A percentile compares a stretch with the other conserved stretches of the same genome.
These are phyloP conservation scores for Hydrophis major DNA, from an alignment of 2,797 vertebrate species.

Conservation along the genomic window DNA sequence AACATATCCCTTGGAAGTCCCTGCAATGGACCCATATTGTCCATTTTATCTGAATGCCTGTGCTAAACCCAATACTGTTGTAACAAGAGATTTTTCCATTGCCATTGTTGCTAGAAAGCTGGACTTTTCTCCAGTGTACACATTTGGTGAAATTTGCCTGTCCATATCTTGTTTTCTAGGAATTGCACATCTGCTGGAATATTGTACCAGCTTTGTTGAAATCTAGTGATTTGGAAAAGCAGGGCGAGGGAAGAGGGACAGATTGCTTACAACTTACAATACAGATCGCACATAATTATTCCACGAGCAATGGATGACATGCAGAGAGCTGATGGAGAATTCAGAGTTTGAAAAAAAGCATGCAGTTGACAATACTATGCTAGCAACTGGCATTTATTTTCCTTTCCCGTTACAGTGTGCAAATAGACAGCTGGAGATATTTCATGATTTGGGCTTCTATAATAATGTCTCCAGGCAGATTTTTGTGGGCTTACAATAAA, in stretches of 20 bases:
- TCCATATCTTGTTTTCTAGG: not conserved
- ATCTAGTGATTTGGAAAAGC: not conserved
- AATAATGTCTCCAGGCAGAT: conserved; percentile 24
- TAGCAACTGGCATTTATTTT: not conserved
- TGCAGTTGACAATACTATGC: not conserved
- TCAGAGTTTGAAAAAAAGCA: not conserved
- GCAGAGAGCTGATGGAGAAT: not conserved
- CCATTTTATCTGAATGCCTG: not conserved
- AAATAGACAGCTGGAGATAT: not conserved
- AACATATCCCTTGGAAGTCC: not conserved
- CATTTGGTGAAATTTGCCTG: not conserved
- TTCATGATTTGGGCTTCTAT: conserved; percentile 21
- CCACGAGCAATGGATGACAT: not conserved
- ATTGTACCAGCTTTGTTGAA: not conserved
- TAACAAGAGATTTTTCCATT: not conserved
- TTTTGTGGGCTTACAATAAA: conserved; percentile 5
- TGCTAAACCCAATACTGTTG: not conserved
- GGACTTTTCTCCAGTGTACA: not conserved
- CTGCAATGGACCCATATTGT: not conserved
- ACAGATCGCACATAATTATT: not conserved
- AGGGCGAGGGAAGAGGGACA: too few relatives aligned
- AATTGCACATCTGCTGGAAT: not conserved
- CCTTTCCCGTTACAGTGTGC: not conserved
- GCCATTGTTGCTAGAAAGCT: not conserved
- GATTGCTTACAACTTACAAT: not conserved